These are phyloP conservation scores for Augochlora pura DNA, from an alignment of 1,140 invertebrate species.

Conservation along the genomic window DNA sequence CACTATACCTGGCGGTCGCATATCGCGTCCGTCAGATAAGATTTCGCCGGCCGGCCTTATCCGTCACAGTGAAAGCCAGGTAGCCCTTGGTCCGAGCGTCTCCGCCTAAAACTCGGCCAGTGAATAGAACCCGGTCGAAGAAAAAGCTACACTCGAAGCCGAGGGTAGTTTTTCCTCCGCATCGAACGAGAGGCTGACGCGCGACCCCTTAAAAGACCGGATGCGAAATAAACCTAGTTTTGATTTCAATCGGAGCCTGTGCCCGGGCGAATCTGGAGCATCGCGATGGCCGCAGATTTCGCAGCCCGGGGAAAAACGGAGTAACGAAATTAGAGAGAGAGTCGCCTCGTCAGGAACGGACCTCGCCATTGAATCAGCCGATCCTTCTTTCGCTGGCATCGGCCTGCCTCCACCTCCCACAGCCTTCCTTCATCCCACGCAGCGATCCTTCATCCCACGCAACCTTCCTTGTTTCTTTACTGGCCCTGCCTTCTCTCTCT, in stretches of 20 bases:
- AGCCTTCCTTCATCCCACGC: too few species aligned
- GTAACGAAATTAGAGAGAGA: constrained; percentile 71
- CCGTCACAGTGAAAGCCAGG: too few species aligned
- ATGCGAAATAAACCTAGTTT: constrained; percentile 1
- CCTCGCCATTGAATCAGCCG: constrained; percentile 61
- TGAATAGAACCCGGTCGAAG: not conserved
- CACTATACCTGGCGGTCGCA: too few species aligned
- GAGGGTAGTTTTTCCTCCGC: not conserved
- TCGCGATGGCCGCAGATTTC: constrained; percentile 45
- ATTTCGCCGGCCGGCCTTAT: too few species aligned
- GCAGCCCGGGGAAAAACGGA: constrained; percentile 55
- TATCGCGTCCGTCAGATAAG: too few species aligned
- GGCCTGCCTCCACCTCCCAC: too few species aligned
- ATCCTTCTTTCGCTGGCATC: not conserved
- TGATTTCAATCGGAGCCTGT: constrained; percentile 39
- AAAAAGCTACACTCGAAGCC: not conserved
- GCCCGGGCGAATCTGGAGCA: constrained; percentile 40
- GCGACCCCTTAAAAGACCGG: not conserved
- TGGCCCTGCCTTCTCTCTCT: too few species aligned
- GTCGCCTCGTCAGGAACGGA: constrained; percentile 67
- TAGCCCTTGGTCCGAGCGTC: too few species aligned
- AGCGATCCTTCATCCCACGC: too few species aligned
- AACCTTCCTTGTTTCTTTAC: too few species aligned
- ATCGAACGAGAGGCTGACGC: too few species aligned
- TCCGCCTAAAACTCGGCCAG: too few species aligned